Evolutionary conservation across 2,888 invertebrate genomes (phyloP).

Genomic region (Cosmia pyralina): DNA sequence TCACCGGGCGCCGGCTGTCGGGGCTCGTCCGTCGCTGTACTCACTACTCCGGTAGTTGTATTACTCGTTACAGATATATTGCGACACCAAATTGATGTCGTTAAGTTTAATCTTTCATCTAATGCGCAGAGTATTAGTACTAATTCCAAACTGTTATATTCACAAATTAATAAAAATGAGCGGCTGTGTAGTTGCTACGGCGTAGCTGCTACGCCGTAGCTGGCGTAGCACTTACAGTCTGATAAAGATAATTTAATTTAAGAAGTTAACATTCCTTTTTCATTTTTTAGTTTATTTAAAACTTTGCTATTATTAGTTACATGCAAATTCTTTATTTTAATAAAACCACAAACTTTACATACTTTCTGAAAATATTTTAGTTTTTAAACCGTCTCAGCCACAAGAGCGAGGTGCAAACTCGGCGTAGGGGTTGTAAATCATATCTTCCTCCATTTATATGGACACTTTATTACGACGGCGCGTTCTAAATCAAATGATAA

Average conservation of each 20-base stretch:
- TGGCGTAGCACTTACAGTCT: constrained; percentile 12
- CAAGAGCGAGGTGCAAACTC: constrained; percentile 82
- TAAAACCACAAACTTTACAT: constrained; percentile 22
- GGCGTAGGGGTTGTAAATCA: constrained; percentile 85
- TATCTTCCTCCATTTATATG: constrained; percentile 88
- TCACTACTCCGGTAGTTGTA: constrained; percentile 52
- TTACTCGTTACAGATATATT: constrained; percentile 64
- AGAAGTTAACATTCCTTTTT: neutral
- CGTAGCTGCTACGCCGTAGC: constrained; percentile 41
- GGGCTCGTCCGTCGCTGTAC: constrained; percentile 62
- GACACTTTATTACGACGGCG: constrained; percentile 89
- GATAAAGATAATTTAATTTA: neutral
- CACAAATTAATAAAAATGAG: constrained; percentile 21
- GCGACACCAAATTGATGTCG: constrained; percentile 64
- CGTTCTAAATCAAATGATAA: constrained; percentile 90
- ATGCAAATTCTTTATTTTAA: neutral
- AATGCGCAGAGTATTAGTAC: constrained; percentile 47
- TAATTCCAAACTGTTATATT: constrained; percentile 38
- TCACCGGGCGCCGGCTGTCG: constrained; percentile 69
- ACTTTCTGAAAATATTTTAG: constrained; percentile 67
- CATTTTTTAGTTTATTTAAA: neutral
- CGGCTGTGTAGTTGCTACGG: constrained; percentile 21
- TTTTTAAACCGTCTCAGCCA: constrained; percentile 75
- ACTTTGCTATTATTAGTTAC: neutral
- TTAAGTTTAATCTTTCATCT: constrained; percentile 62